phyloP scores from a whole-genome alignment of 1,140 invertebrate genomes.

The Drosophila kohkoa region DNA sequence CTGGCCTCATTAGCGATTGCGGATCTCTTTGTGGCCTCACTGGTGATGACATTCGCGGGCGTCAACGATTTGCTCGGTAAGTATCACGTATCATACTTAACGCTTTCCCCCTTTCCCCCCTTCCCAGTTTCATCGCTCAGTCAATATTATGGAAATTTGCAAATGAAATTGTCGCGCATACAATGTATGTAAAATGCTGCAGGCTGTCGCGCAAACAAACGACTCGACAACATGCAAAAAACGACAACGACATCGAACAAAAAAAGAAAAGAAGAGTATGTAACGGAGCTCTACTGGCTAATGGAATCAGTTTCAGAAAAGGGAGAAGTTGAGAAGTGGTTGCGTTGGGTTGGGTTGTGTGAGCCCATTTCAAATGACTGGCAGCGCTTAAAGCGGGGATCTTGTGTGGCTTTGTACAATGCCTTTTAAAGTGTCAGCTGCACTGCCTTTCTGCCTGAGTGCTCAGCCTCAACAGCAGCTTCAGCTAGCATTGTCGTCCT shows the following conservation, averaged over 20 bases:
- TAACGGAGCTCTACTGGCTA: constrained; percentile 28
- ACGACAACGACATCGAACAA: constrained; percentile 9
- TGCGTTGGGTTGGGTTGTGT: neutral
- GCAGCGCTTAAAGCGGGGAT: constrained; percentile 70
- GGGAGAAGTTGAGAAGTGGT: neutral
- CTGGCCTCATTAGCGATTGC: constrained; percentile 97
- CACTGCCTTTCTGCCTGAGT: constrained; percentile 51
- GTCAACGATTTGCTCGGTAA: constrained; percentile 92
- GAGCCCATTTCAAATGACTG: constrained; percentile 59
- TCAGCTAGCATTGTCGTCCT: constrained; percentile 2
- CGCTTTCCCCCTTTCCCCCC: neutral
- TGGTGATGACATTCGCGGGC: constrained; percentile 97
- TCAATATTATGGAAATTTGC: constrained; percentile 64
- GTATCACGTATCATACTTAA: constrained; percentile 30
- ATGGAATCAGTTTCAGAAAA: constrained; percentile 32
- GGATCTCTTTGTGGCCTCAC: constrained; percentile 96
- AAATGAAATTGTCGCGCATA: constrained; percentile 70
- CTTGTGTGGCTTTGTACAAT: constrained; percentile 60
- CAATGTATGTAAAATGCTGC: constrained; percentile 72
- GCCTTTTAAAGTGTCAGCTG: constrained; percentile 77
- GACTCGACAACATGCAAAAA: constrained; percentile 27
- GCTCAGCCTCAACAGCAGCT: neutral
- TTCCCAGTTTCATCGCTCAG: neutral
- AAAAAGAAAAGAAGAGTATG: too few relatives aligned
- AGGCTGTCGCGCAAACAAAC: constrained; percentile 51